Conservation (phyloP, 2,888 invertebrate species). For the Clitarchus hookeri region DNA sequence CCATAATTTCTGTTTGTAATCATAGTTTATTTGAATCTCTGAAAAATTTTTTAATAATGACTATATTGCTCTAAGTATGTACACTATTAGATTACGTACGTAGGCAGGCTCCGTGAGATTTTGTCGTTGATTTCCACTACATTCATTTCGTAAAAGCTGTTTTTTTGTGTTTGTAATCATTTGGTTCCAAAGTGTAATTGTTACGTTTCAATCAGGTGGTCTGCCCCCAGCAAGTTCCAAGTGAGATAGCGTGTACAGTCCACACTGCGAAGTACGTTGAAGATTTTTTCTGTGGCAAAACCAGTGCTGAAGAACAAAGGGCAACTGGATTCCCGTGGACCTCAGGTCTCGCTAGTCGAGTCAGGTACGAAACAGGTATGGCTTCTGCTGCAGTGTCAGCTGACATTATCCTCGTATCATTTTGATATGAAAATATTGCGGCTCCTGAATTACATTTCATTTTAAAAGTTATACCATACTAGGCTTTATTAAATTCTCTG, state of each 20-base stretch:
- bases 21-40: too few relatives aligned
- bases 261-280: slow-evolving; percentile 45
- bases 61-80: too few relatives aligned
- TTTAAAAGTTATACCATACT: too few relatives aligned
- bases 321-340: slow-evolving; percentile 49
- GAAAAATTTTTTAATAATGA: too few relatives aligned
- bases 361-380: slow-evolving; percentile 49
- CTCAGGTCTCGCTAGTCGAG: slow-evolving; percentile 47
- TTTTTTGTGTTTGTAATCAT: background rate
- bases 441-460: too few relatives aligned
- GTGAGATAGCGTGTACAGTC: slow-evolving; percentile 36
- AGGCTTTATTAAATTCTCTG: too few relatives aligned
- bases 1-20: too few relatives aligned
- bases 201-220: slow-evolving; percentile 34
- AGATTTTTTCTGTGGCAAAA: slow-evolving; percentile 47
- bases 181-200: background rate
- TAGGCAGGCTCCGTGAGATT: too few relatives aligned
- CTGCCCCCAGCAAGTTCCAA: slow-evolving; percentile 38
- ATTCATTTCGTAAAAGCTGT: too few relatives aligned
- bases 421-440: background rate
- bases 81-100: too few relatives aligned
- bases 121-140: too few relatives aligned
- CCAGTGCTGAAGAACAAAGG: slow-evolving; percentile 47
- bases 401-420: background rate
- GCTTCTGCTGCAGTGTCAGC: background rate